Evolutionary conservation across 2,888 invertebrate species (phyloP), one percentile per base, ranked within the genome.

Genomic region (Philopedon plagiatum): DNA sequence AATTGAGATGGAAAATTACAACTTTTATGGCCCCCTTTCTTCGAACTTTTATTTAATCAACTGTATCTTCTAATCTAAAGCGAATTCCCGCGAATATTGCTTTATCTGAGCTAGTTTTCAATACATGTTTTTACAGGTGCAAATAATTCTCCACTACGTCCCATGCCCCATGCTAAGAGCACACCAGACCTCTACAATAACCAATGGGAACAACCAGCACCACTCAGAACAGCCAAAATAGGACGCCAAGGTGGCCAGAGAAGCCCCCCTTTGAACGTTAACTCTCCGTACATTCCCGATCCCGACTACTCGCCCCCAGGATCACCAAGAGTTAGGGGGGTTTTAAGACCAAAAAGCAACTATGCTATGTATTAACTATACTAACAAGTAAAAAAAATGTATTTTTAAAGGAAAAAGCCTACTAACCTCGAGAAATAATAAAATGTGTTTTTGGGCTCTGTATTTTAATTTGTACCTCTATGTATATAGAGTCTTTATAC

Each of bases 221-320:
- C 69, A 5, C 61, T 26, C 5, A 71, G 56, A 29, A 74, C 70
- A 2, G 74, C 74, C 7, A 74, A 74, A 51, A 74, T 74, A 19
- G 74, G 74, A 11, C 44, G 61, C 0, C 74, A 56, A 26, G 44
- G 26, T 8, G 71, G 60, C 4, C 62, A 60, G 18, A 62, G 63
- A 21, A 74, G 64, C 18, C 71, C 71, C 0, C 71, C 67, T 2
- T 51, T 67, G 29, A 58, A 60, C 18, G 69, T 71, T 29, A 51
- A 64, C 18, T 63, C 74, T 1, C 74, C 74, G 7, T 61, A 29
- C 19, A 75, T 75, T 54, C 75, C 75, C 15, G 61, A 57, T 29
- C 75, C 75, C 0, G 75, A 75, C 15, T 75, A 75, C 26, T 65
- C 75, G 7, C 75, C 75, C 2, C 71, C 71, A 5, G 62, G 65